Conservation (phyloP, 2,797 vertebrate genomes). For the Gymnothorax javanicus region DNA sequence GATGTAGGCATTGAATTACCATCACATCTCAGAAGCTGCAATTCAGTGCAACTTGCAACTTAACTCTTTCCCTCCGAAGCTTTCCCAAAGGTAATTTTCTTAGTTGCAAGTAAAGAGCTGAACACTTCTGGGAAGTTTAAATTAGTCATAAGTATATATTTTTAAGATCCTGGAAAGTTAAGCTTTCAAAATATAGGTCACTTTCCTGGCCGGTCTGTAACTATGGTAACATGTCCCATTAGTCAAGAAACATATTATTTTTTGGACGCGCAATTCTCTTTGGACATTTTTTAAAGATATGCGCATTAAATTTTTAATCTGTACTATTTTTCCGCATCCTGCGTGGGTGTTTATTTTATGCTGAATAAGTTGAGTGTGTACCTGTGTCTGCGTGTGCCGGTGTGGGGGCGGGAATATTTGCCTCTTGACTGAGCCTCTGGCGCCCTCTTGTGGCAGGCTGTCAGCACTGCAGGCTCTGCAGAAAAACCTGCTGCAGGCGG, state of each 20-base stretch:
- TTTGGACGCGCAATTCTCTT: too few relatives aligned
- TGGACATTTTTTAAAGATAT: not conserved
- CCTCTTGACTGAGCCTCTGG: not conserved
- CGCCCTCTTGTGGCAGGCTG: slow-evolving; percentile 67
- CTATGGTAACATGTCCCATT: too few relatives aligned
- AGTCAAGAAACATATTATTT: too few relatives aligned
- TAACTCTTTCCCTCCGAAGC: too few relatives aligned
- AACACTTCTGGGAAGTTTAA: too few relatives aligned
- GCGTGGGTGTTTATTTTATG: not conserved
- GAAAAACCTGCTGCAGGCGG: slow-evolving; percentile 79
- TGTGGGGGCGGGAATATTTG: not conserved
- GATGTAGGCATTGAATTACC: not conserved
- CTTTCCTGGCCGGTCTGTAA: too few relatives aligned
- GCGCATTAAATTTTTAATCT: not conserved
- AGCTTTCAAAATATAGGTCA: too few relatives aligned
- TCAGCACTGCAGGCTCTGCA: slow-evolving; percentile 80
- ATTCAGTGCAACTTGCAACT: too few relatives aligned
- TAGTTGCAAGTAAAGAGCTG: too few relatives aligned
- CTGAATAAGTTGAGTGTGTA: not conserved
- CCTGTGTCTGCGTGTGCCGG: not conserved
- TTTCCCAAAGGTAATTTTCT: too few relatives aligned
- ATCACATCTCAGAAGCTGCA: not conserved
- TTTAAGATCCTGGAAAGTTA: too few relatives aligned
- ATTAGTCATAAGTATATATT: too few relatives aligned
- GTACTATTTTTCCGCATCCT: not conserved